Base-by-base conservation (phyloP, 1,140 invertebrate genomes). In the Zeugodacus cucurbitae region DNA sequence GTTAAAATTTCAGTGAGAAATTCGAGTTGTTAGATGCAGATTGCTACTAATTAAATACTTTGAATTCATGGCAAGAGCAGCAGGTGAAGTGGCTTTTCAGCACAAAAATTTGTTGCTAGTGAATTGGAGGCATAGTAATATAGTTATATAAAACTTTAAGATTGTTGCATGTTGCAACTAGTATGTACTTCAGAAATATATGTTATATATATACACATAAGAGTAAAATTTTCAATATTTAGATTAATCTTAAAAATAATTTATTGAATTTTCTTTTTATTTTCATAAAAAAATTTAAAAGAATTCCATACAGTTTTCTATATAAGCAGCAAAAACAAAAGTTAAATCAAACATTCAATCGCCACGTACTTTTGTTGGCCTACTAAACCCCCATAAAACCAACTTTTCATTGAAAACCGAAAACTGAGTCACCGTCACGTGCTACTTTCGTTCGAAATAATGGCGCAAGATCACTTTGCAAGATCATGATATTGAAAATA, bases 401-500 rank as follows among this genome's bases (percentile, higher is more conserved):
- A 54, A 3, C 14, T 54, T 17, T 17, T 5, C 17, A 62, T 62
- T 10, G 48, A 62, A 62, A 62, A 10, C n/a, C 3, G 14, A 62
- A 62, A 62, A 22, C 2, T 48, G 74, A 48, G 22, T 82, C 74
- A 82, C 1, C 41, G n/a, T 82, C 41, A 26, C 74, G 41, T 82
- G 74, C 74, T 11, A 48, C 74, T 82, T 48, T 82, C 44, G 41
- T 48, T 82, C 74, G 41, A 48, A 82, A 29, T 82, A 82, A 48
- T 82, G 41, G 41, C n/a, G 74, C 74, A 82, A 82, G 74, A 78
- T 78, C 41, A 74, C 29, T 64, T 78, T 78, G 74, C 74, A 48
- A 48, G 74, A 22, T 4, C 32, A 44, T 78, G 74, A 48, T 78
- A 78, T 78, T 78, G 74, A 48, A 74, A 74, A 82, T 14, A 29